phyloP scores from a whole-genome alignment of 2,888 invertebrate genomes.

The Bimastos eiseni region DNA sequence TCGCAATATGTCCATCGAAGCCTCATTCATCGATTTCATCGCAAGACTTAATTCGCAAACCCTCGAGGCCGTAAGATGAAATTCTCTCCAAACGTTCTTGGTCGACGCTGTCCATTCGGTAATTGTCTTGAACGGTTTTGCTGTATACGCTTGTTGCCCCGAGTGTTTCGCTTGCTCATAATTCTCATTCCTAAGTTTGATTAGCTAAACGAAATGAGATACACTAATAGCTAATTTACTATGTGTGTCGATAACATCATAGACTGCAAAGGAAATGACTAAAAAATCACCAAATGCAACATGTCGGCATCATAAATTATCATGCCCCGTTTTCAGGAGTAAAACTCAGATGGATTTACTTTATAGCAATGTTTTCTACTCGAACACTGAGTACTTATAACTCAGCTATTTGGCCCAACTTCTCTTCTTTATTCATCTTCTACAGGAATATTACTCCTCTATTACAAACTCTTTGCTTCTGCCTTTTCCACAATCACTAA shows the following conservation, averaged over 20 bases:
- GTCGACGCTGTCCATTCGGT: background rate
- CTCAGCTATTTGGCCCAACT: too few relatives aligned
- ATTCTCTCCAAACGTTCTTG: background rate
- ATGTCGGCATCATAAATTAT: too few relatives aligned
- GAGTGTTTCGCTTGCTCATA: background rate
- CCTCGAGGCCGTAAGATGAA: background rate
- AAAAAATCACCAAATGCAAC: too few relatives aligned
- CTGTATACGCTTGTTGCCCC: background rate
- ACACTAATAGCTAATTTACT: background rate
- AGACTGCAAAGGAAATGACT: background rate
- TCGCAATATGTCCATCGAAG: background rate
- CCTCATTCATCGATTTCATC: background rate
- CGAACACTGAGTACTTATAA: too few relatives aligned
- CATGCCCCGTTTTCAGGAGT: too few relatives aligned
- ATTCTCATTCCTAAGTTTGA: background rate
- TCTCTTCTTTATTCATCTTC: too few relatives aligned
- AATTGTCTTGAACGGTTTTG: conserved; percentile 2
- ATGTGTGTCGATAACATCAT: background rate
- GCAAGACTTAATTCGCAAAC: background rate
- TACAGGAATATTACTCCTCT: too few relatives aligned
- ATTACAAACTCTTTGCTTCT: too few relatives aligned
- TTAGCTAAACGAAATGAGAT: background rate
- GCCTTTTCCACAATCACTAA: too few relatives aligned
- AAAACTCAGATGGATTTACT: too few relatives aligned
- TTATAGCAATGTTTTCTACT: too few relatives aligned